Evolutionary conservation across 1,140 invertebrate species (phyloP), one percentile per base, ranked within the genome.

Genomic region (Cherax quadricarinatus): DNA sequence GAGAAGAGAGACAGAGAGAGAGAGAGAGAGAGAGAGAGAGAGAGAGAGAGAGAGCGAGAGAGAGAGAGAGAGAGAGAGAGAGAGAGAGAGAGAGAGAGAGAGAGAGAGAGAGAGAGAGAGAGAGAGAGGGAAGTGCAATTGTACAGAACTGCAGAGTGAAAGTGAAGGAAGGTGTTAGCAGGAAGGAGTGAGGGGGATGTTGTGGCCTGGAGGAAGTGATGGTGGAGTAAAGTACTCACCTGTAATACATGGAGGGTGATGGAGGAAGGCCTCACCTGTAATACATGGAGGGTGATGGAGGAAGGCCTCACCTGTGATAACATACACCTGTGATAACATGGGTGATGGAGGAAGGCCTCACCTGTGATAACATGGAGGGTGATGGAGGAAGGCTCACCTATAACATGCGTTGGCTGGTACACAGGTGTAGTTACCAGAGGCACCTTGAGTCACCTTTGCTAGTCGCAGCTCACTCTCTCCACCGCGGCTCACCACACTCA

Each of bases 361-460:
- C 88, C 88, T 90, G 88, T 84, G 41, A 90, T 90, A 18, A 90
- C 73, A 53, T 90, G 88, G n/a, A 90, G 88, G 60, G 62, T 90
- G 49, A 90, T 62, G 49, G 82, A 90, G 62, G 88, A 90, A 30
- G 88, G 88, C 66, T 48, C 85, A 66, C n/a, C n/a, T n/a, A n/a
- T n/a, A n/a, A n/a, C n/a, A n/a, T n/a, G 88, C 88, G 62, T 90
- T 90, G 21, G 88, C 88, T 4, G 81, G 88, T 10, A 90, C 48
- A 18, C 88, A 90, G 3, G 88, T 90, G 70, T 90, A 90, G 81
- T 90, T 90, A 7, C 88, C 88, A 7, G 88, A 90, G n/a, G 81
- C 88, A 9, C 6, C 82, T 14, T 78, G 57, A 12, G 24, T 24
- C 1, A 90, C 88, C 2, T 66, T 24, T 2, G 48, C 30, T 18